Conservation (phyloP, 2,888 invertebrate species). For the Parapristionchus giblindavisi region DNA sequence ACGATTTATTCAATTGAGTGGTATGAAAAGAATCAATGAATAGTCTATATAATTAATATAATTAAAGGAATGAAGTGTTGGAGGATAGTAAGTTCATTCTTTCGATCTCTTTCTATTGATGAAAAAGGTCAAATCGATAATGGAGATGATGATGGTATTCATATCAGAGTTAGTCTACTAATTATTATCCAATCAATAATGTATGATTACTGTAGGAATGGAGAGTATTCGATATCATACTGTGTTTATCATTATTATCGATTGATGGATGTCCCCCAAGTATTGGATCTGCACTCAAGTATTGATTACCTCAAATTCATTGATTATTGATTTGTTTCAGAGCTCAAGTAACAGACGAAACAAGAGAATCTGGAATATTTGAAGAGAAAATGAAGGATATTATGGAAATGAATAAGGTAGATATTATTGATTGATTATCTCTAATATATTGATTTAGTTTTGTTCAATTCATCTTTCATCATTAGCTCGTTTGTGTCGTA, state of each 20-base stretch:
- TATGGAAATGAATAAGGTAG: slow-evolving; percentile 21
- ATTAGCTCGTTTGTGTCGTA: slow-evolving; percentile 10
- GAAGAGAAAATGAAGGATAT: slow-evolving; percentile 6
- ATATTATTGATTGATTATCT: not conserved
- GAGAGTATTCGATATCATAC: slow-evolving; percentile 23
- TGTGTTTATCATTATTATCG: slow-evolving; percentile 29
- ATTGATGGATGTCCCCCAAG: slow-evolving; percentile 26
- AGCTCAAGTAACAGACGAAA: slow-evolving; percentile 19
- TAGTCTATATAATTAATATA: not conserved
- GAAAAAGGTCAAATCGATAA: slow-evolving; percentile 2
- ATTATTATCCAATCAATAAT: not conserved
- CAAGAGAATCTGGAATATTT: slow-evolving; percentile 1
- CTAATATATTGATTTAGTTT: slow-evolving; percentile 14
- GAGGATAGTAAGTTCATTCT: slow-evolving; percentile 16
- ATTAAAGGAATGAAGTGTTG: slow-evolving; percentile 28
- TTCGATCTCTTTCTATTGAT: slow-evolving; percentile 27
- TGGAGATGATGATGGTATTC: not conserved
- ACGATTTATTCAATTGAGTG: slow-evolving; percentile 31
- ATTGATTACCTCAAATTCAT: not conserved
- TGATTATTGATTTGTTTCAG: slow-evolving; percentile 5
- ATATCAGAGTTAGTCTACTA: not conserved
- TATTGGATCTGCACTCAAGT: slow-evolving; percentile 15
- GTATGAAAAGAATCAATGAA: not conserved
- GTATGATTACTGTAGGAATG: not conserved
- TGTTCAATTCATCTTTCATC: slow-evolving; percentile 22